Evolutionary conservation across 2,797 vertebrate species (phyloP).

Genomic region (Silurus aristotelis): DNA sequence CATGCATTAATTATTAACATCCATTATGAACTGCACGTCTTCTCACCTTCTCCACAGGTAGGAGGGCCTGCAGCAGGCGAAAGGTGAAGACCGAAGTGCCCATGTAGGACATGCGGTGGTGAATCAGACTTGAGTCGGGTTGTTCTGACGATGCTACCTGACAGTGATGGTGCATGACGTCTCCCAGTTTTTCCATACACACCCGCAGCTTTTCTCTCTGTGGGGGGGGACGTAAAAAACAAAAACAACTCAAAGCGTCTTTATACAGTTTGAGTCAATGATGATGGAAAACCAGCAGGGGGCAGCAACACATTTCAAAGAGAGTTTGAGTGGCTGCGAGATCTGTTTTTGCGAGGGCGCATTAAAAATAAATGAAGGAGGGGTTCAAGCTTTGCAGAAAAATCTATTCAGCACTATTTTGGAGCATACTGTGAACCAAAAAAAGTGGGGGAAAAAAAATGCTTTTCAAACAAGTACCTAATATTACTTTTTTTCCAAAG

Average conservation of each 20-base stretch:
- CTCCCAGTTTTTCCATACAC: slow-evolving; percentile 82
- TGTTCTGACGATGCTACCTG: slow-evolving; percentile 67
- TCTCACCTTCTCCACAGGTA: slow-evolving; percentile 91
- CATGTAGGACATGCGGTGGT: slow-evolving; percentile 86
- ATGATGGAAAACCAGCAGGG: slow-evolving; percentile 71
- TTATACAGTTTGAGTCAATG: neutral
- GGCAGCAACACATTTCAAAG: slow-evolving; percentile 74
- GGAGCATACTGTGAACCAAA: neutral
- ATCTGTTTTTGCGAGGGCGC: slow-evolving; percentile 65
- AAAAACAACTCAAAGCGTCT: neutral
- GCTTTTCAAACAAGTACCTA: neutral
- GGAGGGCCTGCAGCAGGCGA: slow-evolving; percentile 84
- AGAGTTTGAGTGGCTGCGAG: slow-evolving; percentile 61
- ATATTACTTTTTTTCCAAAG: neutral
- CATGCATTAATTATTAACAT: neutral
- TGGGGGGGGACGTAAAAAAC: slow-evolving; percentile 46
- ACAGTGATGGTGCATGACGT: slow-evolving; percentile 81
- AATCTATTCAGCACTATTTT: slow-evolving; percentile 44
- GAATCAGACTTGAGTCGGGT: slow-evolving; percentile 69
- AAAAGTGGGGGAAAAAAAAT: neutral
- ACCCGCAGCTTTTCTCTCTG: slow-evolving; percentile 86
- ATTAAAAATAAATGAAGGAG: slow-evolving; percentile 74
- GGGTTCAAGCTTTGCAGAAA: slow-evolving; percentile 67
- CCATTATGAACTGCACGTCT: neutral
- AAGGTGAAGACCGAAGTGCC: slow-evolving; percentile 82